These are phyloP conservation scores for Aphodius granarius DNA, from an alignment of 2,888 invertebrate genomes.

Conservation along the genomic window DNA sequence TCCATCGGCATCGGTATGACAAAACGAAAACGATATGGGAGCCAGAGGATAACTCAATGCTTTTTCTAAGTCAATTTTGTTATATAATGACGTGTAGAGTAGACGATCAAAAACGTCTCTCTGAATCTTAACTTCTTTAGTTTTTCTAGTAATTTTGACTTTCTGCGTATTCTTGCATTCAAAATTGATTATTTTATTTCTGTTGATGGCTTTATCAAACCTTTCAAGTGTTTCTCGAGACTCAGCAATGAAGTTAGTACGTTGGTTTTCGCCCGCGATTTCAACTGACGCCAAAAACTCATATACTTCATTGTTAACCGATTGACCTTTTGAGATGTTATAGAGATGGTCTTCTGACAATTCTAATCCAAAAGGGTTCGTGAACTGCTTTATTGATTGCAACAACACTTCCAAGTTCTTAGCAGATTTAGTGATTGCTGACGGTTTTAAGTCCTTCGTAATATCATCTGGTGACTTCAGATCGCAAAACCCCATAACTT, in stretches of 20 bases:
- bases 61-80: conserved; percentile 37
- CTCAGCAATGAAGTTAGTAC: conserved; percentile 31
- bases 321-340: conserved; percentile 36
- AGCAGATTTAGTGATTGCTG: conserved; percentile 28
- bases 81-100: conserved; percentile 33
- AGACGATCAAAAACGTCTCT: conserved; percentile 36
- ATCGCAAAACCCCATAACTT: background rate
- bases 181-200: conserved; percentile 37
- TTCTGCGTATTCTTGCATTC: conserved; percentile 33
- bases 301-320: conserved; percentile 33
- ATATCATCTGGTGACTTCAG: background rate
- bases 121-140: conserved; percentile 36
- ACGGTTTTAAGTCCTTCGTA: conserved; percentile 20
- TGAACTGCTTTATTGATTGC: conserved; percentile 32
- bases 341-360: conserved; percentile 36
- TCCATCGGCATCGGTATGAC: conserved; percentile 39
- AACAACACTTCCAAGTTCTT: conserved; percentile 31
- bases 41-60: conserved; percentile 38
- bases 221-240: conserved; percentile 30
- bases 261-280: conserved; percentile 34
- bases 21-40: conserved; percentile 36
- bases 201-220: conserved; percentile 38
- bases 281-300: conserved; percentile 37
- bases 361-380: conserved; percentile 34
- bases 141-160: conserved; percentile 37